A percentile compares a stretch with the other conserved stretches of the same genome.
Evolutionary conservation across 2,113 vertebrate species (phyloP).

Genomic region (Picathartes gymnocephalus): DNA sequence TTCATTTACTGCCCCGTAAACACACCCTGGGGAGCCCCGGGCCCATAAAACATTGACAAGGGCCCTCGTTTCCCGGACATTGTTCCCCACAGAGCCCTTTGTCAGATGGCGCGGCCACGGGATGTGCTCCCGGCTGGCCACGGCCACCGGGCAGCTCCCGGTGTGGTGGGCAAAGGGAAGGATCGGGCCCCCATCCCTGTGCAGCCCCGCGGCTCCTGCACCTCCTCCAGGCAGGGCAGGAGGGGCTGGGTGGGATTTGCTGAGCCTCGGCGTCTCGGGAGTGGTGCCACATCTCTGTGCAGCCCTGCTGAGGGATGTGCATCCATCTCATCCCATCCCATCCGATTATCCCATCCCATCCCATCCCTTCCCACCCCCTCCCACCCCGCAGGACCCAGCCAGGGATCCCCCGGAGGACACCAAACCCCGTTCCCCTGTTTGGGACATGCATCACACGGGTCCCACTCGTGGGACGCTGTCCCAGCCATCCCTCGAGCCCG

Average conservation of each 20-base stretch:
- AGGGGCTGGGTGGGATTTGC: not conserved
- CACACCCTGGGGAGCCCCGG: conserved; percentile 43
- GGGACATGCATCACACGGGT: not conserved
- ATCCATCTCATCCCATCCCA: not conserved
- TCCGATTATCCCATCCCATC: not conserved
- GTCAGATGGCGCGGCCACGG: not conserved
- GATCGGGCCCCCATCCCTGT: rapidly evolving
- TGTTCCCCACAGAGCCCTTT: not conserved
- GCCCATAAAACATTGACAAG: conserved; percentile 62
- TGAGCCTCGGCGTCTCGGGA: not conserved
- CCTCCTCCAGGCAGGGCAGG: not conserved
- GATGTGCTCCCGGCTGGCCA: not conserved
- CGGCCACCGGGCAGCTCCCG: rapidly evolving
- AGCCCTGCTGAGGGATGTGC: rapidly evolving
- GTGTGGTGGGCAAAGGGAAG: not conserved
- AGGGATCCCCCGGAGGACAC: not conserved
- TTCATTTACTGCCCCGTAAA: conserved; percentile 68
- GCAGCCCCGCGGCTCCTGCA: not conserved
- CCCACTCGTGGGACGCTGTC: rapidly evolving
- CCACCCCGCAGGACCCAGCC: rapidly evolving
- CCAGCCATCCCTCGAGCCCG: not conserved
- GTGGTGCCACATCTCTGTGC: not conserved
- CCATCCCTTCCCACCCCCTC: not conserved
- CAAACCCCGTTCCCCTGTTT: not conserved
- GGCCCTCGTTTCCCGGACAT: not conserved